phyloP scores from a whole-genome alignment of 2,888 invertebrate species.

The Adelphocoris suturalis region DNA sequence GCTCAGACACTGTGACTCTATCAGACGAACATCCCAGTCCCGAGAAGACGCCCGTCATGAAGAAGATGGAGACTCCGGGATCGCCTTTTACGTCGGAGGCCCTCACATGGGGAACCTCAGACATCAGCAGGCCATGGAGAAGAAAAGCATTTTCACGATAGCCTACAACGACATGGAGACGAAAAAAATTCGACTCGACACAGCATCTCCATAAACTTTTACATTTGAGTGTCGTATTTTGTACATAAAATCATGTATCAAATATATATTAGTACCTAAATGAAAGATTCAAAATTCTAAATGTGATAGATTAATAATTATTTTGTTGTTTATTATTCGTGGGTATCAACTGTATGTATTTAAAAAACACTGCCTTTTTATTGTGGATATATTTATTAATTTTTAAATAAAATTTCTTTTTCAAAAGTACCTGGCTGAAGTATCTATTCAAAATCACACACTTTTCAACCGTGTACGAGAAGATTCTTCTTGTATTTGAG shows the following conservation, averaged over 20 bases:
- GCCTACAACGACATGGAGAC: slow-evolving; percentile 95
- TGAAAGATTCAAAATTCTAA: slow-evolving; percentile 38
- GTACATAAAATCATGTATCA: background rate
- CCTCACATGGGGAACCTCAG: slow-evolving; percentile 72
- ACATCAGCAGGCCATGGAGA: slow-evolving; percentile 83
- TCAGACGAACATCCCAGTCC: slow-evolving; percentile 10
- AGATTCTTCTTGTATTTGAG: no score
- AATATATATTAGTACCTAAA: background rate
- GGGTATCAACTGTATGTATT: background rate
- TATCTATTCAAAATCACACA: no score
- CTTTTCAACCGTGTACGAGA: no score
- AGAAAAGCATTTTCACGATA: slow-evolving; percentile 95
- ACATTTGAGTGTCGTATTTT: background rate
- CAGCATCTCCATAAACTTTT: slow-evolving; percentile 81
- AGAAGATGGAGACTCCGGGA: slow-evolving; percentile 84
- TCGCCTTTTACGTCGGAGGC: slow-evolving; percentile 82
- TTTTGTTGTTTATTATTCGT: background rate
- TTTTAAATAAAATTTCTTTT: slow-evolving; percentile 36
- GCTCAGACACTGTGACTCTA: background rate
- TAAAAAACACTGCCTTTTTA: slow-evolving; percentile 28
- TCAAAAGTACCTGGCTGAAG: no score
- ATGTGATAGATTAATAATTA: slow-evolving; percentile 39
- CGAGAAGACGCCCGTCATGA: slow-evolving; percentile 26
- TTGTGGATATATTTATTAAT: slow-evolving; percentile 48
- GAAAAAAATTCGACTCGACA: slow-evolving; percentile 88